Evolutionary conservation across 2,888 invertebrate species (phyloP).

Genomic region (Noctuana brunneofusca): DNA sequence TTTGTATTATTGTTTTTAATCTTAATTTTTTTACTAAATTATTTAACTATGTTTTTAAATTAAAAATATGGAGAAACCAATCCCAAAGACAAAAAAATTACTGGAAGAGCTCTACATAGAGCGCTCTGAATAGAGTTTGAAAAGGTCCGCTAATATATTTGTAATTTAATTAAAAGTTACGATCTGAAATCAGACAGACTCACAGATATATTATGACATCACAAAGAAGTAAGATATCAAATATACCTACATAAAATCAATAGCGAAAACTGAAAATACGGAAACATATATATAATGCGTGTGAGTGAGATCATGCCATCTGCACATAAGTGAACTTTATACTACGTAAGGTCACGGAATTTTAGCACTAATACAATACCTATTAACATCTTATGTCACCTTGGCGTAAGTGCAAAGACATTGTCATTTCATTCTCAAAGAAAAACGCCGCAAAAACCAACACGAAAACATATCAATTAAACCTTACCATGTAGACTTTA

Average conservation of each 20-base stretch:
- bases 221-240: not conserved
- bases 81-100: too few species aligned
- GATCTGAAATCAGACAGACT: too few species aligned
- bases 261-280: not conserved
- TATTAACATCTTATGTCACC: slow-evolving; percentile 79
- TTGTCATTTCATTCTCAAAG: slow-evolving; percentile 47
- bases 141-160: too few species aligned
- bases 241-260: too few species aligned
- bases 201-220: too few species aligned
- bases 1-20: too few species aligned
- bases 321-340: slow-evolving; percentile 75
- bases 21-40: too few species aligned
- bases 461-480: slow-evolving; percentile 41
- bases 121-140: too few species aligned
- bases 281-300: not conserved
- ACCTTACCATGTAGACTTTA: slow-evolving; percentile 49
- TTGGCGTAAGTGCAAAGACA: slow-evolving; percentile 74
- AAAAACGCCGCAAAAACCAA: slow-evolving; percentile 45
- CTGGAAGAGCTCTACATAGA: too few species aligned
- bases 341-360: slow-evolving; percentile 77
- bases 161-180: too few species aligned
- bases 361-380: slow-evolving; percentile 77
- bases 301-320: slow-evolving; percentile 56
- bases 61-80: too few species aligned
- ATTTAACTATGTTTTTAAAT: too few species aligned